Conservation (phyloP, 2,113 vertebrate genomes). For the Thinocorus orbignyianus region DNA sequence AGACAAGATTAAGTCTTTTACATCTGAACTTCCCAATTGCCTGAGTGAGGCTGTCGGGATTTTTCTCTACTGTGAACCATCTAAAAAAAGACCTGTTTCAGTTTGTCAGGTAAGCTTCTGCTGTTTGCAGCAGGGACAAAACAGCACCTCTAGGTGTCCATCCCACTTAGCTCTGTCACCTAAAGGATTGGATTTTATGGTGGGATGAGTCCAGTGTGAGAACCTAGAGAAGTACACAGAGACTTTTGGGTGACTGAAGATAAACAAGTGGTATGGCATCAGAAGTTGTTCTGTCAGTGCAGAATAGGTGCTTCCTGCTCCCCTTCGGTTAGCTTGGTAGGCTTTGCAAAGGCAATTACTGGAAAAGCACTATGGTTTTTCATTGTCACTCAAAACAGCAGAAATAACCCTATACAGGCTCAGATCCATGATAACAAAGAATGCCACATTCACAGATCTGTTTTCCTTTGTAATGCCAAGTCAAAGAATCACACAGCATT, state of each 20-base stretch:
- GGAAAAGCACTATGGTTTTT: neutral
- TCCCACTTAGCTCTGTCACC: neutral
- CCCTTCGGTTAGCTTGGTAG: neutral
- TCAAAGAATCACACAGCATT: neutral
- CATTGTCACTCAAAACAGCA: neutral
- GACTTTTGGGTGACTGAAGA: neutral
- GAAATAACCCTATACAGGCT: neutral
- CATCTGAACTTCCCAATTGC: neutral
- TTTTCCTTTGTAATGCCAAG: neutral
- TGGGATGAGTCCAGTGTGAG: neutral
- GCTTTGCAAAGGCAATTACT: neutral
- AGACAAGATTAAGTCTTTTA: neutral
- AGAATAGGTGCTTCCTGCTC: neutral
- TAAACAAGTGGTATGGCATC: neutral
- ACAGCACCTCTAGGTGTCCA: neutral
- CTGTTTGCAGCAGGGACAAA: neutral
- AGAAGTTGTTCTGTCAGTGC: neutral
- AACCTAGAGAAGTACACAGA: neutral
- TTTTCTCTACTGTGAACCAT: neutral
- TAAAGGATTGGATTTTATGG: neutral
- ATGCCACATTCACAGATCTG: neutral
- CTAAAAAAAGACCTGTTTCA: neutral
- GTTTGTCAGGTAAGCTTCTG: neutral
- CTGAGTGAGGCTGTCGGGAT: neutral
- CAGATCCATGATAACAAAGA: neutral